Evolutionary conservation across 2,797 vertebrate species (phyloP), one percentile per base, ranked within the genome.

Genomic region (Squalus acanthias): DNA sequence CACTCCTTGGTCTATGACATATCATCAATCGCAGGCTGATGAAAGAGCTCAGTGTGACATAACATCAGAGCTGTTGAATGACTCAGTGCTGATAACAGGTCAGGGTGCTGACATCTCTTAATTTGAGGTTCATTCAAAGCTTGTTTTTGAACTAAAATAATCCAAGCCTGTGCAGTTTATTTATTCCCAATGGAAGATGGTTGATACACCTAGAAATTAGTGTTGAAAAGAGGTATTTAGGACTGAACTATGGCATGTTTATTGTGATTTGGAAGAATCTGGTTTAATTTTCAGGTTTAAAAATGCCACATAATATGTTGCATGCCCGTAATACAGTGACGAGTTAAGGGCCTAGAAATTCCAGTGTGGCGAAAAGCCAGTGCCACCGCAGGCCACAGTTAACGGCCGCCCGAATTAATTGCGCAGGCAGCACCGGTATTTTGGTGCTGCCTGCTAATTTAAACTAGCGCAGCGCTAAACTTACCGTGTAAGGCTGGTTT

Each of bases 31-130:
- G 60, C 33, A 63, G 60, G 33, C 65, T 76, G 97, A 96, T 96
- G 57, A 97, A 97, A 97, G 97, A 97, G 53, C 63, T 60, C 89
- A 57, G 67, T 94, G n/a, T 96, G 96, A 72, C 88, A 74, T 74
- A 72, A 60, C 67, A 60, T 13, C 91, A 53, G 96, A 60, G 69
- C 88, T 50, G 96, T 63, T 76, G 96, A 96, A 88, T 92, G 88
- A 91, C 96, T 50, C 60, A 13, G 60, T 74, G 50, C 94, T 95
- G 94, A 95, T 95, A 95, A 95, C 96, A 65, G 96, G 69, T 53
- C 96, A 96, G 33, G 74, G 50, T 24, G 24, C 46, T 74, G 69
- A 93, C 72, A 24, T 70, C 96, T 93, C 70, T 96, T 96, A 33
- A 76, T 96, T 46, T 96, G 57, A 74, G 57, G 89, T 74, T 92